Percentiles rank a stretch among this genome's conserved stretches.
Evolutionary conservation across 35 echinoderm and acorn worm species (phyloP).

Genomic region (Acanthaster planci): DNA sequence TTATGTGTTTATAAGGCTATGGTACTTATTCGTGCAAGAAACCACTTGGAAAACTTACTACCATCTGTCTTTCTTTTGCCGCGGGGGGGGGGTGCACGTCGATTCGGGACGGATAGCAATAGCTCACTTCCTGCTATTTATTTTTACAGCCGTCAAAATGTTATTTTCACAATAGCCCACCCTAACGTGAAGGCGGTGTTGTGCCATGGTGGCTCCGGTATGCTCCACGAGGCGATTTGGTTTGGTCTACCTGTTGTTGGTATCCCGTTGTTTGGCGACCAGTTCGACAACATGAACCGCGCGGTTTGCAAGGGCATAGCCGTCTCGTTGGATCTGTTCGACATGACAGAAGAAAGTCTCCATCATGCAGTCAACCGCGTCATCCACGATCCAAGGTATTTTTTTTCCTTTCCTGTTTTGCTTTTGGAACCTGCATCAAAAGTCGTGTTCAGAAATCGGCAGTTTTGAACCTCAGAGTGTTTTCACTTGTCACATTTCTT

Average conservation of each 20-base stretch:
- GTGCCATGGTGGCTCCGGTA: conserved; percentile 56
- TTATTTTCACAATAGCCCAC: conserved; percentile 46
- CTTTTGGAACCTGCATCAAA: too few relatives aligned
- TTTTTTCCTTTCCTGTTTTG: neutral
- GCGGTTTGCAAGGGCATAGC: conserved; percentile 55
- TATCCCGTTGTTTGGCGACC: conserved; percentile 76
- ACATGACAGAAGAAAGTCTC: conserved; percentile 49
- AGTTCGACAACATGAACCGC: conserved; percentile 59
- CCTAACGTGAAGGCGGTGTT: conserved; percentile 63
- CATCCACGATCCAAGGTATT: conserved; percentile 33
- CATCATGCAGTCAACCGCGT: conserved; percentile 49
- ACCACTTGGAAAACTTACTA: too few relatives aligned
- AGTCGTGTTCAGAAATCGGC: too few relatives aligned
- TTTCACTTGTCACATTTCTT: too few relatives aligned
- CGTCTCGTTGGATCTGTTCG: conserved; percentile 34
- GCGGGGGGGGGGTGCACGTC: neutral
- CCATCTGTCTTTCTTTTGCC: too few relatives aligned
- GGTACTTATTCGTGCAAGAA: too few relatives aligned
- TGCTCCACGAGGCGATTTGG: conserved; percentile 57
- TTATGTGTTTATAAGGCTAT: too few relatives aligned
- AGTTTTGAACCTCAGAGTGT: too few relatives aligned
- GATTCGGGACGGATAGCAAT: neutral
- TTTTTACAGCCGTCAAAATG: neutral
- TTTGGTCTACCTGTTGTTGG: conserved; percentile 67
- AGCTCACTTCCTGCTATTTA: neutral